Evolutionary conservation across 2,797 vertebrate genomes (phyloP), one percentile per base, ranked within the genome.

Genomic region (Thripadectes ignobilis): DNA sequence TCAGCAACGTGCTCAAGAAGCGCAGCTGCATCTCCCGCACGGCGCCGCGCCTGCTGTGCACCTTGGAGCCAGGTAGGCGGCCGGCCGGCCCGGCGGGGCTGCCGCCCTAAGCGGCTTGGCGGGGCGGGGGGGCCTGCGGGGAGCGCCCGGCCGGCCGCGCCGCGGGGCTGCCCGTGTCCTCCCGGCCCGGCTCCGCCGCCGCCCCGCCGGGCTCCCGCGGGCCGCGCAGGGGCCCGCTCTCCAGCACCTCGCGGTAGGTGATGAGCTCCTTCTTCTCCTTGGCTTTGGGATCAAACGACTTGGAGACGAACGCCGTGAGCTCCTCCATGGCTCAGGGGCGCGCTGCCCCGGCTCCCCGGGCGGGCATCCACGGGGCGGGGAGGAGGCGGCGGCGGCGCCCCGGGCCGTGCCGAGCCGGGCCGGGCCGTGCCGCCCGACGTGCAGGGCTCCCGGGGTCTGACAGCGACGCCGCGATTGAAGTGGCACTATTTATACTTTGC

Each of bases 401-500:
- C 79, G 74, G 51, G 85, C 80, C 59, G 88, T 26, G 26, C 49
- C 65, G 87, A 7, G 32, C 59, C 59, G 67, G 15, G 54, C 83
- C 77, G 52, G 9, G 63, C 85, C 55, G 91, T 79, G 45, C 86
- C 85, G 86, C 89, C 86, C 89, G 93, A 94, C 93, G 98, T 97
- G 94, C 94, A 98, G 98, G 98, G 98, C 98, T 98, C 98, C 98
- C 97, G 98, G 98, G 98, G 98, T 98, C 98, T 98, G 98, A 99
- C 97, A 98, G 98, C 98, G 98, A 98, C 98, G 97, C 97, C 22
- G 98, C 98, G 98, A 98, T 99, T 98, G 98, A 99, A 99, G 99
- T 99, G 98, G 97, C 98, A 98, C 98, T 99, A 99, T 99, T 99
- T 99, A 99, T 99, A 99, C 99, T 99, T 99, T 98, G 98, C 98